A percentile compares a stretch with the other conserved stretches of the same genome.
Conservation (phyloP, 2,888 invertebrate species). For the Agrenia bidenticulata region DNA sequence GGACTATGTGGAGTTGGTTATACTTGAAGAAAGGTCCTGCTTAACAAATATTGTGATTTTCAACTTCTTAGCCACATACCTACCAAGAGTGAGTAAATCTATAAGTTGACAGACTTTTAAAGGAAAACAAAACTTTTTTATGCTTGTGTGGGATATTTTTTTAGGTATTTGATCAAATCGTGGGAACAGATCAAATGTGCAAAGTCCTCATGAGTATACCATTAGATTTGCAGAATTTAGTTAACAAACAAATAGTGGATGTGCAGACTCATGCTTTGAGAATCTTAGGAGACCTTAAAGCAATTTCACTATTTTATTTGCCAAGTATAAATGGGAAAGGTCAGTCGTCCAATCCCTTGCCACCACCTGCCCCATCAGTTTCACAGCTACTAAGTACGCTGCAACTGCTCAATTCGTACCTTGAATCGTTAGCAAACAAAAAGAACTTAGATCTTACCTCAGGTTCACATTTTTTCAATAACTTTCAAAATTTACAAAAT, state of each 20-base stretch:
- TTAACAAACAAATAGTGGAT: constrained; percentile 40
- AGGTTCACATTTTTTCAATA: constrained; percentile 3
- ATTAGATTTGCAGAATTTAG: constrained; percentile 39
- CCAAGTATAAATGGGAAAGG: constrained; percentile 50
- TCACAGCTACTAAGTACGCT: constrained; percentile 41
- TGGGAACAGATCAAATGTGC: constrained; percentile 38
- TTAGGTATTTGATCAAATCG: constrained; percentile 48
- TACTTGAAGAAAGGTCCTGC: constrained; percentile 82
- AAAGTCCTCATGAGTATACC: constrained; percentile 39
- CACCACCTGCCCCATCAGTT: constrained; percentile 43
- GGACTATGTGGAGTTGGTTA: constrained; percentile 86
- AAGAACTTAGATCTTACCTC: constrained; percentile 21
- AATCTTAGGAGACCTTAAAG: constrained; percentile 61
- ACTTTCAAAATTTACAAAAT: constrained; percentile 1
- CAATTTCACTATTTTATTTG: constrained; percentile 62
- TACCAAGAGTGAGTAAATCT: constrained; percentile 71
- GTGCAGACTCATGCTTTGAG: constrained; percentile 41
- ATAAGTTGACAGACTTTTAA: too few relatives aligned
- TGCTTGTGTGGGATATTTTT: too few relatives aligned
- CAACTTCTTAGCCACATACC: constrained; percentile 83
- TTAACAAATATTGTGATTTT: constrained; percentile 81
- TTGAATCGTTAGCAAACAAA: constrained; percentile 40
- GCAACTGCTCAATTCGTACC: constrained; percentile 37
- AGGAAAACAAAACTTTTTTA: too few relatives aligned
- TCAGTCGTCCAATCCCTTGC: constrained; percentile 42